Percentiles rank a stretch among this genome's conserved stretches.
These are phyloP conservation scores for Liopterus haemorrhoidalis DNA, from an alignment of 2,888 invertebrate species.

Conservation along the genomic window DNA sequence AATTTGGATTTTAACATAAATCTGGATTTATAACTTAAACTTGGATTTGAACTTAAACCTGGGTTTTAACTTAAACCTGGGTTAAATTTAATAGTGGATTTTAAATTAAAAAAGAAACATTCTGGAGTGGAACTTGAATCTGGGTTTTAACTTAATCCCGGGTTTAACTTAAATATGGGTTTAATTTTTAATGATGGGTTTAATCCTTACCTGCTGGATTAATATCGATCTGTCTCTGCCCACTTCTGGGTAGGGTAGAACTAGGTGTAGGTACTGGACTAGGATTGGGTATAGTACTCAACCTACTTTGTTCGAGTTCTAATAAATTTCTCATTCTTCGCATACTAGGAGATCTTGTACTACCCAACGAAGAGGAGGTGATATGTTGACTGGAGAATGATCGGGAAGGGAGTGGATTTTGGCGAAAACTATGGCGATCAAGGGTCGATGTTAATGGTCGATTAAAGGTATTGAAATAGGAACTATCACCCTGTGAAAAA, in stretches of 20 bases:
- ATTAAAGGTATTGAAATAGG: conserved; percentile 57
- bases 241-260: conserved; percentile 67
- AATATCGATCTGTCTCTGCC: conserved; percentile 71
- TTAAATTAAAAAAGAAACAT: no score
- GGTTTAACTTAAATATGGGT: no score
- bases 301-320: conserved; percentile 56
- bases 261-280: conserved; percentile 74
- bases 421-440: conserved; percentile 56
- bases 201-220: conserved; percentile 83
- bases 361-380: conserved; percentile 45
- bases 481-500: conserved; percentile 46
- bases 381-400: conserved; percentile 71
- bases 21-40: no score
- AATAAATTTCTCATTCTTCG: conserved; percentile 75
- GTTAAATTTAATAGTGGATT: no score
- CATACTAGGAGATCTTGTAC: conserved; percentile 64
- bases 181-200: no score
- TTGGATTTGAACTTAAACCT: no score
- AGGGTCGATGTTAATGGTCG: conserved; percentile 64
- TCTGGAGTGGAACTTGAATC: no score
- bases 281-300: conserved; percentile 56
- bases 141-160: no score
- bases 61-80: no score
- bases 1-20: no score
- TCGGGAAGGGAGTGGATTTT: conserved; percentile 60